Conservation (phyloP, 2,113 vertebrate genomes). For the Aspidoscelis tigris region DNA sequence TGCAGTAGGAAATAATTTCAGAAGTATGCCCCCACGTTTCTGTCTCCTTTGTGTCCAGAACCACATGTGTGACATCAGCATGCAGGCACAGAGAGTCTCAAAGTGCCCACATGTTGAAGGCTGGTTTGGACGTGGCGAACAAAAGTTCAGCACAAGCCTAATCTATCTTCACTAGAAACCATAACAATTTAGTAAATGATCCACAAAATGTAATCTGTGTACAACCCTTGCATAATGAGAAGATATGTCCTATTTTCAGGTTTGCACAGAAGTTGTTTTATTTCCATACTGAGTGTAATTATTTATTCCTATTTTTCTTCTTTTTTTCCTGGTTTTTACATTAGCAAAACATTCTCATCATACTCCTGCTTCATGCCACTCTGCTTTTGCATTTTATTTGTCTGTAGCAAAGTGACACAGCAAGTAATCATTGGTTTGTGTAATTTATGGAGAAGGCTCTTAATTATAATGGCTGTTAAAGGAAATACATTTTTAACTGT, state of each 20-base stretch:
- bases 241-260: conserved; percentile 26
- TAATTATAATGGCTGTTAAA: conserved; percentile 11
- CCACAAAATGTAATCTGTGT: background rate
- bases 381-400: background rate
- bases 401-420: background rate
- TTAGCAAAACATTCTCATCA: conserved; percentile 25
- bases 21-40: too few species aligned
- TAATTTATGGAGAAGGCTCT: background rate
- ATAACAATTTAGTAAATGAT: conserved; percentile 1
- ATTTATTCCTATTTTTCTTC: conserved; percentile 26
- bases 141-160: too few species aligned
- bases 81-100: too few species aligned
- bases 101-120: too few species aligned
- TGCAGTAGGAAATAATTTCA: too few species aligned
- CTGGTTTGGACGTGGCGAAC: too few species aligned
- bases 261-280: conserved; percentile 42
- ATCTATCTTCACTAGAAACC: background rate
- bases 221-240: background rate
- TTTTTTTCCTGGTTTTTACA: conserved; percentile 7
- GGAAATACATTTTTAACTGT: conserved; percentile 2
- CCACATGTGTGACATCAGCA: too few species aligned
- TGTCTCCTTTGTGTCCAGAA: too few species aligned
- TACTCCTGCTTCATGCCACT: background rate
- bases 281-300: conserved; percentile 28
- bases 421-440: background rate